phyloP scores from a whole-genome alignment of 2,113 vertebrate species.

The Aviceda subcristata region DNA sequence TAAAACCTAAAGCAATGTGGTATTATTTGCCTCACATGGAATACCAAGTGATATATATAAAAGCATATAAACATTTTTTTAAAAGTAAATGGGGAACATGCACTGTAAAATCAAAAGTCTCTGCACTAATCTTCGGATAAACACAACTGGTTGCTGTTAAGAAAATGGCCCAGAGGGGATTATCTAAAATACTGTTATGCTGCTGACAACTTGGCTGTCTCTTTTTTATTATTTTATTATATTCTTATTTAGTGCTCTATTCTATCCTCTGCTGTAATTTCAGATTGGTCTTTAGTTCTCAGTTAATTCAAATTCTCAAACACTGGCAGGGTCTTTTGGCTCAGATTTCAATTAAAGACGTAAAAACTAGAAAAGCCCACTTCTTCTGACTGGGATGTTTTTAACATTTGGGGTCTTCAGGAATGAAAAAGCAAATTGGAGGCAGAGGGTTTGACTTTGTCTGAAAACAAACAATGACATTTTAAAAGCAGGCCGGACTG shows the following conservation, averaged over 20 bases:
- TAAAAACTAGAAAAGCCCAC: background rate
- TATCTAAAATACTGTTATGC: conserved; percentile 11
- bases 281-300: background rate
- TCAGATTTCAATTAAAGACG: background rate
- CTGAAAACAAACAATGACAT: background rate
- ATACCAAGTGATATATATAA: background rate
- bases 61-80: background rate
- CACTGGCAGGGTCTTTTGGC: background rate
- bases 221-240: conserved; percentile 12
- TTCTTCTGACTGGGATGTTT: background rate
- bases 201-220: conserved; percentile 53
- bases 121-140: conserved; percentile 19
- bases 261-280: background rate
- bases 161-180: conserved; percentile 26
- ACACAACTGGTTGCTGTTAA: conserved; percentile 54
- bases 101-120: conserved; percentile 29
- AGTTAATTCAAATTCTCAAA: background rate
- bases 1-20: conserved; percentile 15
- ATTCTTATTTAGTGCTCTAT: background rate
- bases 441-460: background rate
- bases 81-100: background rate
- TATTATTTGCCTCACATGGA: conserved; percentile 30
- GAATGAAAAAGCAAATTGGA: background rate
- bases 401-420: background rate
- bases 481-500: background rate